Base-by-base conservation (phyloP, 2,888 invertebrate genomes). In the Anoplius nigerrimus region DNA sequence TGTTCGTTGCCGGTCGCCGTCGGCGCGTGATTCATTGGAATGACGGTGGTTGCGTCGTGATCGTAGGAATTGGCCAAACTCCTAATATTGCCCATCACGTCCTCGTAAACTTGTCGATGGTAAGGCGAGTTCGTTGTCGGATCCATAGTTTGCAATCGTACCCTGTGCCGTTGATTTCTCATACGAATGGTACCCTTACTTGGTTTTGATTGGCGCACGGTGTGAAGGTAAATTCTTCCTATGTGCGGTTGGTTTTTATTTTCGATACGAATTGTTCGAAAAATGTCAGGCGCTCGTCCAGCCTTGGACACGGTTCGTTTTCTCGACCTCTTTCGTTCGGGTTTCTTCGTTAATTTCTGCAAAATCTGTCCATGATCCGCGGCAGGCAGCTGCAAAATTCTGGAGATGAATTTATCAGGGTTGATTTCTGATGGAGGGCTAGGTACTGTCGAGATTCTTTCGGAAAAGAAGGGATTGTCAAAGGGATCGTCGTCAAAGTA, bases 401-500 rank as follows among this genome's bases (percentile, higher is more conserved):
- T 82, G 0, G 78, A 71, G 0, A 82, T 75, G 22, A 88, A 85
- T 46, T 72, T 69, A 8, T 67, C 67, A 0, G 82, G 69, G 61
- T 85, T 64, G 13, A 85, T 62, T 72, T 86, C 82, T 2, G 66
- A n/a, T 0, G 87, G 84, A 3, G 76, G 67, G 8, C 76, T 66
- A 0, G 88, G 86, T 2, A 80, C 69, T 1, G 83, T 86, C 2
- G 89, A 81, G 15, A 78, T 63, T 55, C 86, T 84, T 58, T 90
- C 90, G 45, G 84, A 76, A 79, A 95, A 95, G 75, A 95, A 90
- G 0, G 94, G 95, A 89, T 92, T 95, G 76, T 94, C 94, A 62
- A 95, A 87, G 0, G 95, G 95, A 86, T 95, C 92, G 69, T 91
- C 90, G 0, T 94, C 95, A 84, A 95, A 95, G 85, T 93, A 94